Conservation (phyloP, 1,140 invertebrate genomes). For the Pseudomyrmex pallidus region DNA sequence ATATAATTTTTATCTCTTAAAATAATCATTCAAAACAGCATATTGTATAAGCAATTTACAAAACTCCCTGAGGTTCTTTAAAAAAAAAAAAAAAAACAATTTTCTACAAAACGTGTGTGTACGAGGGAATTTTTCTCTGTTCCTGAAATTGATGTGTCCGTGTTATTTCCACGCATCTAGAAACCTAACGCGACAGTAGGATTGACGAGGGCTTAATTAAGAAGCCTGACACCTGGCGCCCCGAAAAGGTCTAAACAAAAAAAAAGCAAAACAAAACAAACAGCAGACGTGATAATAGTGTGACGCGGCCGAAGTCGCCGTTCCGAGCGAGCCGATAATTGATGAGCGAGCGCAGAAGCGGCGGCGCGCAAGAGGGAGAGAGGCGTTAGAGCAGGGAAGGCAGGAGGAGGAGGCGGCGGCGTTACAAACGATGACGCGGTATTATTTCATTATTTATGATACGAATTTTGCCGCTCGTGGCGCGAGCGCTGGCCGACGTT, state of each 20-base stretch:
- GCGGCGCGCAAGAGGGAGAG: background rate
- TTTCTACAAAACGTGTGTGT: background rate
- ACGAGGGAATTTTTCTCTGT: background rate
- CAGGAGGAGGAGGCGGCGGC: background rate
- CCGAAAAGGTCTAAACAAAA: background rate
- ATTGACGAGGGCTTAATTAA: slow-evolving; percentile 52
- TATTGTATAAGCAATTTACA: too few relatives aligned
- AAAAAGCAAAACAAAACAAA: background rate
- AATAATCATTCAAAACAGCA: background rate
- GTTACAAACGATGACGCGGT: slow-evolving; percentile 79
- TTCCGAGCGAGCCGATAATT: slow-evolving; percentile 44
- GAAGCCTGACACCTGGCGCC: slow-evolving; percentile 24
- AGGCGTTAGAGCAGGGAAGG: too few relatives aligned
- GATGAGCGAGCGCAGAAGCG: slow-evolving; percentile 34
- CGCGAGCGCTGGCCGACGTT: slow-evolving; percentile 68
- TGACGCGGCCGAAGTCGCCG: slow-evolving; percentile 46
- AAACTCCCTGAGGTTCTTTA: background rate
- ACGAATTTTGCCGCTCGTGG: slow-evolving; percentile 69
- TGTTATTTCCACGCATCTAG: background rate
- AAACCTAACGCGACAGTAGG: background rate
- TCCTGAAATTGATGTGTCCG: background rate
- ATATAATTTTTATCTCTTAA: background rate
- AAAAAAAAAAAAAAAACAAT: background rate
- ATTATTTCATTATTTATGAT: slow-evolving; percentile 82
- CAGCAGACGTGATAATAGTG: slow-evolving; percentile 36